These are phyloP conservation scores for Ceriagrion tenellum DNA, from an alignment of 2,888 invertebrate species.

Conservation along the genomic window DNA sequence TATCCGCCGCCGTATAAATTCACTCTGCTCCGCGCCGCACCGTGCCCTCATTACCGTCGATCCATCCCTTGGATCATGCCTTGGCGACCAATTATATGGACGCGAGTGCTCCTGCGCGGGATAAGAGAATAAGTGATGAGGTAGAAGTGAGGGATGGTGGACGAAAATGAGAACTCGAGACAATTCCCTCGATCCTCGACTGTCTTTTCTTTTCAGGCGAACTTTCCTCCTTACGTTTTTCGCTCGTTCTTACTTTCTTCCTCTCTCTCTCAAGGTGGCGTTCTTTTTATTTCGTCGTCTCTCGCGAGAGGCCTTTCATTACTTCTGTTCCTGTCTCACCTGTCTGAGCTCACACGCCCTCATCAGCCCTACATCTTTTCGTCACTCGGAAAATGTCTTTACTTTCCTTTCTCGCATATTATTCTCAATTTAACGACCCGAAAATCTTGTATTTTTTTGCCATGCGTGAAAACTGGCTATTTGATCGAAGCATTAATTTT, in stretches of 20 bases:
- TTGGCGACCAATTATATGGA: slow-evolving; percentile 40
- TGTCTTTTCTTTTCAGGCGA: neutral
- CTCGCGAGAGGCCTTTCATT: neutral
- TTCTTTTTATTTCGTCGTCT: neutral
- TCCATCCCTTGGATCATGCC: slow-evolving; percentile 50
- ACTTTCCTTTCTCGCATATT: neutral
- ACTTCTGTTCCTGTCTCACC: neutral
- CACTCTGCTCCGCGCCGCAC: neutral
- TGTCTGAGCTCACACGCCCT: neutral
- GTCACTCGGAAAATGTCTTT: neutral
- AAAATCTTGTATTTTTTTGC: no score
- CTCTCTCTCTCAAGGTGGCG: neutral
- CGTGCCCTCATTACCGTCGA: slow-evolving; percentile 21
- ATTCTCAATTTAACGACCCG: no score
- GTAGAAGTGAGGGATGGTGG: neutral
- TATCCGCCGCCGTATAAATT: slow-evolving; percentile 45
- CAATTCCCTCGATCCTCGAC: neutral
- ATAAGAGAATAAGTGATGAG: neutral
- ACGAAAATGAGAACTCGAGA: slow-evolving; percentile 6
- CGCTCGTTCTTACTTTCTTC: neutral
- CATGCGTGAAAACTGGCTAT: no score
- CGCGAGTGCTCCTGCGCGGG: neutral
- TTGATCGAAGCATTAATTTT: no score
- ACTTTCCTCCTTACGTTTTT: neutral
- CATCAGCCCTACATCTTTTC: neutral